Percentiles rank a stretch among this genome's conserved stretches.
Conservation (phyloP, 2,113 vertebrate genomes). For the Cricetomys ansorgei region DNA sequence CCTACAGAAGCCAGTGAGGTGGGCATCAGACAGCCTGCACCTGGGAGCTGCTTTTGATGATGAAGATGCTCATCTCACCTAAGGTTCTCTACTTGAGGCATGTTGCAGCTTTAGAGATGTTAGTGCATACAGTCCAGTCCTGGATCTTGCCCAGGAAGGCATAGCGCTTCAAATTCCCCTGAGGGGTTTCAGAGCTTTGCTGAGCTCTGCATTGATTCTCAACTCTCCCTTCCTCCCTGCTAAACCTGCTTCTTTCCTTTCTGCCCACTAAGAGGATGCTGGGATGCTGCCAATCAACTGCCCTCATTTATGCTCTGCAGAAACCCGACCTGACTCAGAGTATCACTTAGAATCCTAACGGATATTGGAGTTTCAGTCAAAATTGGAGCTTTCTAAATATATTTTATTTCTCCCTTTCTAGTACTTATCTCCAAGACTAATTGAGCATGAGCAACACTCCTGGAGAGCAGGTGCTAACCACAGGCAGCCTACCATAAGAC, state of each 20-base stretch:
- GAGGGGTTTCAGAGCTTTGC: no score
- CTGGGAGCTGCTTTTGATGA: background rate
- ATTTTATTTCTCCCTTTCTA: background rate
- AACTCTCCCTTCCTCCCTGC: rapidly evolving
- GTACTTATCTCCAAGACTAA: background rate
- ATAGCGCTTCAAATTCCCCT: background rate
- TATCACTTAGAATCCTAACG: background rate
- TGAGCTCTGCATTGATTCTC: background rate
- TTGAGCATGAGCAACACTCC: background rate
- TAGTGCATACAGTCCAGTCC: rapidly evolving
- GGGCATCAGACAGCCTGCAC: background rate
- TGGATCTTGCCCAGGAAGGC: background rate
- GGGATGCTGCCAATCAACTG: background rate
- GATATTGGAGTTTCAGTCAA: background rate
- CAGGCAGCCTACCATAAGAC: background rate
- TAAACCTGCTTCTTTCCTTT: background rate
- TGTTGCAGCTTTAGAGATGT: background rate
- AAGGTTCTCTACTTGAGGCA: background rate
- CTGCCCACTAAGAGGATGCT: background rate
- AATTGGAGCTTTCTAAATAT: background rate
- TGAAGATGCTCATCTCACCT: background rate
- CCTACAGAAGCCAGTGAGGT: no score
- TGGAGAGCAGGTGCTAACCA: background rate
- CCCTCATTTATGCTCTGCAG: background rate
- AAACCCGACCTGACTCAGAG: background rate